Conservation (phyloP, 1,140 invertebrate species). For the Hormaphis cornu region DNA sequence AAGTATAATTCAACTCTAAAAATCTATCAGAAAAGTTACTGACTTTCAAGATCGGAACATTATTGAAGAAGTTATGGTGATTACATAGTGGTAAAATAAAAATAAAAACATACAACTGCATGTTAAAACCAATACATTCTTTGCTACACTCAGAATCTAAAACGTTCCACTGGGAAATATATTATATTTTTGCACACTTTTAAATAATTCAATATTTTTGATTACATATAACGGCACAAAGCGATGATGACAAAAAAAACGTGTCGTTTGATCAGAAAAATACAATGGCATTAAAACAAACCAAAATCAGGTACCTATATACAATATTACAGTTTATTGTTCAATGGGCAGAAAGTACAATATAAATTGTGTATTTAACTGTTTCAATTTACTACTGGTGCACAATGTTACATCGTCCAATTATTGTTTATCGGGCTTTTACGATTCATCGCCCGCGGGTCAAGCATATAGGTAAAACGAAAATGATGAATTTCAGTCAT, state of each 20-base stretch:
- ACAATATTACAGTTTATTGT: not conserved
- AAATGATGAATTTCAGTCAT: not conserved
- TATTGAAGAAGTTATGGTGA: no score
- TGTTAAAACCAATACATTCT: no score
- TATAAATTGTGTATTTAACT: not conserved
- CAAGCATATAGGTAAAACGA: not conserved
- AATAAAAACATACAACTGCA: no score
- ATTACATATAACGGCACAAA: not conserved
- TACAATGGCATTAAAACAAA: not conserved
- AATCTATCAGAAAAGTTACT: no score
- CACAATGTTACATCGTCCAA: not conserved
- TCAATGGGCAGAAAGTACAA: slow-evolving; percentile 2
- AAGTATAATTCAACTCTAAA: no score
- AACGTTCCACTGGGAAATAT: no score
- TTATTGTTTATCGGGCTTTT: not conserved
- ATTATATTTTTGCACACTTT: no score
- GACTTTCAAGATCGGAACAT: no score
- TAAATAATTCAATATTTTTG: not conserved
- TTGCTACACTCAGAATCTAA: no score
- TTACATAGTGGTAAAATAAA: no score
- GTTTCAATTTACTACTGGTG: not conserved
- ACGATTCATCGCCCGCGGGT: not conserved
- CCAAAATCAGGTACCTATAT: not conserved
- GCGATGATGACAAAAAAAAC: not conserved
- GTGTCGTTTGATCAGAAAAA: not conserved